Percentiles rank a stretch among this genome's conserved stretches.
Conservation (phyloP, 2,797 vertebrate genomes). For the Alectoris magna region DNA sequence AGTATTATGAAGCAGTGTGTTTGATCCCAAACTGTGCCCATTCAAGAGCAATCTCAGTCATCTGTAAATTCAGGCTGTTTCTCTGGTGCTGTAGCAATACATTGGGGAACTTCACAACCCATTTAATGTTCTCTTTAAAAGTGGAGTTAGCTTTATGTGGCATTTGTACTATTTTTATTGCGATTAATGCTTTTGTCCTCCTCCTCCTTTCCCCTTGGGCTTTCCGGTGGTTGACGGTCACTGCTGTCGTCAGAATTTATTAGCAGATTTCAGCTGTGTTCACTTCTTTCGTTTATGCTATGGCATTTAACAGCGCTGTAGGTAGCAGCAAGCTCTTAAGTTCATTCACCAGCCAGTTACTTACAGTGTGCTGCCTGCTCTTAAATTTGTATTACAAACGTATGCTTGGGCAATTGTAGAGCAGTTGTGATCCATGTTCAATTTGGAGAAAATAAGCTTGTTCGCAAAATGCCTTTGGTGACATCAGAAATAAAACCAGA, state of each 20-base stretch:
- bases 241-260: not conserved
- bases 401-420: not conserved
- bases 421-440: fast-evolving
- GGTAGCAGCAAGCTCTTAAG: not conserved
- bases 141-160: not conserved
- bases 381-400: not conserved
- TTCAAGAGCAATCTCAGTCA: not conserved
- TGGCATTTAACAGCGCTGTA: not conserved
- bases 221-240: not conserved
- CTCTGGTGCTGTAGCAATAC: not conserved
- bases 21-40: fast-evolving
- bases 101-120: not conserved
- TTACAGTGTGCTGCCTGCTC: not conserved
- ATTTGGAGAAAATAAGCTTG: fast-evolving
- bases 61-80: not conserved
- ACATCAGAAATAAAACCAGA: not conserved
- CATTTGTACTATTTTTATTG: not conserved
- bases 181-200: not conserved
- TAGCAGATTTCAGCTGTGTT: not conserved
- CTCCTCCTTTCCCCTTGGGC: not conserved
- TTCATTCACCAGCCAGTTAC: not conserved
- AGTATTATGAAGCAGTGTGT: no score
- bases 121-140: not conserved
- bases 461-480: not conserved
- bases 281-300: not conserved